phyloP scores from a whole-genome alignment of 35 echinoderm and acorn worm species.

The Ptychodera flava region DNA sequence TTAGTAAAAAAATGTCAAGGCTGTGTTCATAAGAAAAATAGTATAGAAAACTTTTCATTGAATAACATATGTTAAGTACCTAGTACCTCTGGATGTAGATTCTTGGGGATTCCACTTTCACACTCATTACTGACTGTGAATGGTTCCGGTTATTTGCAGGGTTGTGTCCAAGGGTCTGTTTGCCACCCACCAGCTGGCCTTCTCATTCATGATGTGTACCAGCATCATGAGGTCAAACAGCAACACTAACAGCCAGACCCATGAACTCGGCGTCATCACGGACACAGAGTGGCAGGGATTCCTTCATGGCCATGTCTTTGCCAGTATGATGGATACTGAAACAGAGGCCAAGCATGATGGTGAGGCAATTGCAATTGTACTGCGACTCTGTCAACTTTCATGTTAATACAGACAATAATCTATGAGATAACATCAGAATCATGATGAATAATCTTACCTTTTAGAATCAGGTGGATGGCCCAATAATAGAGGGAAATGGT shows the following conservation, averaged over 20 bases:
- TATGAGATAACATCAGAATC: too few relatives aligned
- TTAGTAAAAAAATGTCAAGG: background rate
- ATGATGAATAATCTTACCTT: too few relatives aligned
- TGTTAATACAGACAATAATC: too few relatives aligned
- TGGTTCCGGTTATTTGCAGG: too few relatives aligned
- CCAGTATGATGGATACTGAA: constrained; percentile 54
- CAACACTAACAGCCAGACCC: constrained; percentile 33
- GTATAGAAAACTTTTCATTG: background rate
- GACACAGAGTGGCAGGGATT: constrained; percentile 58
- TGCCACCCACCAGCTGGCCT: constrained; percentile 83
- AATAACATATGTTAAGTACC: background rate
- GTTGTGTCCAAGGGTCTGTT: constrained; percentile 93
- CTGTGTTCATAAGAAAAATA: background rate
- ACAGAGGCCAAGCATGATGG: constrained; percentile 78
- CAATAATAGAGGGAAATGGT: too few relatives aligned
- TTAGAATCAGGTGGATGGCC: too few relatives aligned
- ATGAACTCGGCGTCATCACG: background rate
- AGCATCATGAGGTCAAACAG: constrained; percentile 84
- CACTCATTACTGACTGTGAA: too few relatives aligned
- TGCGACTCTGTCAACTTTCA: too few relatives aligned
- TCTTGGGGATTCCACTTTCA: background rate
- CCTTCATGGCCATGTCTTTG: constrained; percentile 71
- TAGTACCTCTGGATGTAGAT: background rate
- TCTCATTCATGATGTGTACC: constrained; percentile 97
- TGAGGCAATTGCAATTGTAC: too few relatives aligned